Conservation (phyloP, 2,797 vertebrate genomes). For the Agapornis canus region DNA sequence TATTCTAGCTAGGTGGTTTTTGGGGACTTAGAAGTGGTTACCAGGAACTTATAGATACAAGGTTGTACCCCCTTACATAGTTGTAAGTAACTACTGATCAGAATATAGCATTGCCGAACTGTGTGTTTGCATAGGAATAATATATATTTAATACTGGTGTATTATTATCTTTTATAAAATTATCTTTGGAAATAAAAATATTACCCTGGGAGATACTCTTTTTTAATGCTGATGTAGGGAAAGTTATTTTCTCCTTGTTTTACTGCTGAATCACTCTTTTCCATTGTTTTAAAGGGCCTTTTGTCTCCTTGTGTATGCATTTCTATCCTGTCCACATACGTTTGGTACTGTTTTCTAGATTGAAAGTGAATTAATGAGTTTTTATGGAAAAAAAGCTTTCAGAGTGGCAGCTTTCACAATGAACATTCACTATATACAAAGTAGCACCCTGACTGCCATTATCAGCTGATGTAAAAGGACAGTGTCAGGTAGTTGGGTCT, state of each 20-base stretch:
- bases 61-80: rapidly evolving
- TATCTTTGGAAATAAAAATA: not conserved
- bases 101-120: not conserved
- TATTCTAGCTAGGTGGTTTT: not conserved
- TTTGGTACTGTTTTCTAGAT: not conserved
- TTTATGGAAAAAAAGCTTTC: not conserved
- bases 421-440: not conserved
- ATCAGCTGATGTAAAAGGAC: not conserved
- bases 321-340: not conserved
- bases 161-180: not conserved
- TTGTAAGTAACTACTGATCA: not conserved
- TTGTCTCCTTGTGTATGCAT: not conserved
- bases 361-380: not conserved
- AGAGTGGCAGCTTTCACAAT: not conserved
- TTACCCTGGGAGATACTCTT: not conserved
- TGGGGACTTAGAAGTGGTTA: not conserved
- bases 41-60: not conserved
- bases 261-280: not conserved
- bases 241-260: not conserved
- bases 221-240: not conserved
- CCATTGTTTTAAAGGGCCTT: not conserved
- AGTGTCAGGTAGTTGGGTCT: not conserved
- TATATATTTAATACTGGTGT: not conserved
- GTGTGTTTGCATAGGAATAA: not conserved
- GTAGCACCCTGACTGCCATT: not conserved